Base-by-base conservation (phyloP, 2,888 invertebrate genomes). In the Aporophyla nigra region DNA sequence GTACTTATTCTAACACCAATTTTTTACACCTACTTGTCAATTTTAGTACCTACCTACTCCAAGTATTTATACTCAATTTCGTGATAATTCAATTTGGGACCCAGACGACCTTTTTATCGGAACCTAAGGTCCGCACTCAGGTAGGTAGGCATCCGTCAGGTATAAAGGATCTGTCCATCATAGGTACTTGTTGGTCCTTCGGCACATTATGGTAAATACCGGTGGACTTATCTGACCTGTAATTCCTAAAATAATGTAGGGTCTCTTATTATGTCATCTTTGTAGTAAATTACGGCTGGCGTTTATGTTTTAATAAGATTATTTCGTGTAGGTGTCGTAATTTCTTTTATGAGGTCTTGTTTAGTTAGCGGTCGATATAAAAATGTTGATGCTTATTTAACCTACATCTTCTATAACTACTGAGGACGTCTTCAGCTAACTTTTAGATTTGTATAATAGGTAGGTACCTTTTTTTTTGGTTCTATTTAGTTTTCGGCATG, bases 231-330 rank as follows among this genome's bases (percentile, higher is more conserved):
- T 9, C 51, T 43, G 33, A 63, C 77, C 51, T 56, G 21, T 67
- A 24, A 24, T 68, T 67, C 40, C 78, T 59, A 46, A 77, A 78
- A 70, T 67, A 63, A 74, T 71, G 51, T 24, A 53, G n/a, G 78
- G 40, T 33, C 14, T 74, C 59, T 80, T 14, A 83, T 71, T 68
- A 79, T 24, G 49, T 67, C 73, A 65, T 27, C 33, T 83, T 53
- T 43, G 53, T 62, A n/a, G 74, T 77, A 85, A 85, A 77, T 77
- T 78, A 85, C 53, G 21, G 49, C 54, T 68, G 76, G 27, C 80
- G n/a, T 85, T 87, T 63, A 86, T 87, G 74, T 66, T 76, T 78
- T 82, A 78, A 83, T 86, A 71, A 70, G 40, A 62, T 53, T 24
- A 62, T 53, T 24, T 69, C n/a, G 40, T 27, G 54, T 71, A 62